Evolutionary conservation across 2,113 vertebrate species (phyloP), one percentile per base, ranked within the genome.

Genomic region (Clarias magur): DNA sequence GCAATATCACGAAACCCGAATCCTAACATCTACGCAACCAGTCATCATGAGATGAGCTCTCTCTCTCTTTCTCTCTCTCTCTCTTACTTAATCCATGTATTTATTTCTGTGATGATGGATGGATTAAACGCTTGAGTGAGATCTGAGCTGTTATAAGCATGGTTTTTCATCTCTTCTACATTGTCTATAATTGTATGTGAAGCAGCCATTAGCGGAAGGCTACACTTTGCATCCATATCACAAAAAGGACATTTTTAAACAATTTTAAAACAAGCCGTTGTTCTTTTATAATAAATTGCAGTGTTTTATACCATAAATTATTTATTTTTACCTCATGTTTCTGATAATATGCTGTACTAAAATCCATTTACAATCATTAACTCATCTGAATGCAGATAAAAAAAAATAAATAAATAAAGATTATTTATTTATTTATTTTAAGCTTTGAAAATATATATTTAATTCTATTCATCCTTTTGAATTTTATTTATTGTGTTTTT

Each of bases 71-170:
- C 73, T 30, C 60, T 62, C 30, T 34, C 75, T 89, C 67, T 85
- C 76, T 84, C 79, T 86, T 79, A 73, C 60, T 65, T 83, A 80
- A 82, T 85, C 68, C 19, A 17, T 34, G 70, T 62, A 73, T 79
- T 76, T 82, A 0, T 89, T 83, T 87, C 78, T 90, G 63, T 84
- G 70, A 80, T 59, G n/a, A 34, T 13, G 17, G 79, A 62, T 38
- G 30, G 79, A 80, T 80, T 30, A 53, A 75, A 75, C 5, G 21
- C 23, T 75, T 15, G 21, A 73, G 19, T 42, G 70, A 75, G 72
- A 53, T 48, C 13, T 76, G 2, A 48, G 72, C 19, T 48, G 2
- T 27, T 38, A 72, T 6, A 72, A 34, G 7, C n/a, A 25, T 68
- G 23, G 2, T 68, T 65, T 65, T 65, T 65, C 27, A 42, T 48